Percentiles rank a stretch among this genome's conserved stretches.
These are phyloP conservation scores for Arctopsyche grandis DNA, from an alignment of 1,140 invertebrate genomes.

Conservation along the genomic window DNA sequence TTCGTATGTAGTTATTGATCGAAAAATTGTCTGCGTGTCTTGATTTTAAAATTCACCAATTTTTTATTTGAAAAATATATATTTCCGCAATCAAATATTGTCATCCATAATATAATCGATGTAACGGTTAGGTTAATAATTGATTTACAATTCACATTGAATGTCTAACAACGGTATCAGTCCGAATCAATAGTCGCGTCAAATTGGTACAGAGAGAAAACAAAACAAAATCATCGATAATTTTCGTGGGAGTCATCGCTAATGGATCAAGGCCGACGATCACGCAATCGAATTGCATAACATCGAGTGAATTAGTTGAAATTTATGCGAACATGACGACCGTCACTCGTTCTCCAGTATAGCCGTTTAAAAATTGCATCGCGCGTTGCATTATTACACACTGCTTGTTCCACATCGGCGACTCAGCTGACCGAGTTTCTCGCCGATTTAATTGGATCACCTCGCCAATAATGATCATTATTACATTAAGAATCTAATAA, in stretches of 20 bases:
- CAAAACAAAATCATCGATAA: neutral
- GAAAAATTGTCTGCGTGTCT: too few species aligned
- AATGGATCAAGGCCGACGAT: conserved; percentile 17
- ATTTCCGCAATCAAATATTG: too few species aligned
- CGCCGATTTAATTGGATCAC: conserved; percentile 1
- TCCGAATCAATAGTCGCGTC: too few species aligned
- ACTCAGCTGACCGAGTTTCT: neutral
- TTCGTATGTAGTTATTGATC: too few species aligned
- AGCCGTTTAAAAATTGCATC: neutral
- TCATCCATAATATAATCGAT: too few species aligned
- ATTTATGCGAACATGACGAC: neutral
- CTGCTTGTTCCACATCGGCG: conserved; percentile 1
- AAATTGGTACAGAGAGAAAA: too few species aligned
- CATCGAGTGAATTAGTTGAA: neutral
- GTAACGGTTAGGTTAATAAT: too few species aligned
- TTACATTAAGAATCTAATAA: neutral
- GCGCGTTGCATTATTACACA: neutral
- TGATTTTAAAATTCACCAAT: too few species aligned
- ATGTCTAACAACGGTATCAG: too few species aligned
- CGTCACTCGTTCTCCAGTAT: neutral
- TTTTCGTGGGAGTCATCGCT: conserved; percentile 6
- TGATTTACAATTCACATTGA: neutral
- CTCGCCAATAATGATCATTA: neutral
- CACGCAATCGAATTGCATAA: neutral
- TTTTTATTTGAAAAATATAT: too few species aligned